A percentile compares a stretch with the other conserved stretches of the same genome.
Conservation (phyloP, 2,888 invertebrate genomes). For the Catocala sponsa region DNA sequence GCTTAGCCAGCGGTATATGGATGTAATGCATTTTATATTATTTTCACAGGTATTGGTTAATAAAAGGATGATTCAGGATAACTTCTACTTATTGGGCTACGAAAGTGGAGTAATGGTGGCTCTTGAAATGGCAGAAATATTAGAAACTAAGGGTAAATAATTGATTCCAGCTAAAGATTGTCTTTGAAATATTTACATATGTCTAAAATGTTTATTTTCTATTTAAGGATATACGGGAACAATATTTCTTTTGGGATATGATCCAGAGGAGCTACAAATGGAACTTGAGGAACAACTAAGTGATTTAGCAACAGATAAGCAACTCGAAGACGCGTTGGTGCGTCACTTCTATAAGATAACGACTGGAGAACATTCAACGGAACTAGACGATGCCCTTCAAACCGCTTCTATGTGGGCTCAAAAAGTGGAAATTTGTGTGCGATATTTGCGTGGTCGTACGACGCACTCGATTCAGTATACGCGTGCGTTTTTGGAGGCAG, state of each 20-base stretch:
- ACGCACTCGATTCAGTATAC: conserved; percentile 60
- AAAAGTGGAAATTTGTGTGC: conserved; percentile 31
- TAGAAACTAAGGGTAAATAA: conserved; percentile 64
- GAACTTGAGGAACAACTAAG: background rate
- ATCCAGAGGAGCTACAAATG: conserved; percentile 2
- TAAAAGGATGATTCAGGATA: conserved; percentile 43
- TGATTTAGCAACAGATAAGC: background rate
- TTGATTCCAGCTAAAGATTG: no score
- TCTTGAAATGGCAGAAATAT: conserved; percentile 63
- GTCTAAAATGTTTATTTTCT: no score
- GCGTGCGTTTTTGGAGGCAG: conserved; percentile 52
- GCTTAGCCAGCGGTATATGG: no score
- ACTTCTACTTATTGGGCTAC: conserved; percentile 64
- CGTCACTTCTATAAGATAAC: conserved; percentile 1
- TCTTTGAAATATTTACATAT: no score
- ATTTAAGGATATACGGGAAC: conserved; percentile 6
- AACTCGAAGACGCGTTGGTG: conserved; percentile 7
- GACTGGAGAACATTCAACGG: background rate
- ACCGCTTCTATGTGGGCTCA: conserved; percentile 3
- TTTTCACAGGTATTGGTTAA: conserved; percentile 51
- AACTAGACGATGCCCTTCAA: background rate
- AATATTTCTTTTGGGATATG: conserved; percentile 40
- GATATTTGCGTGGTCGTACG: conserved; percentile 48
- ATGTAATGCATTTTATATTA: no score
- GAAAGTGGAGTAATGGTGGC: conserved; percentile 65